Evolutionary conservation across 1,140 invertebrate genomes (phyloP).

Genomic region (Bathynomus jamesi): DNA sequence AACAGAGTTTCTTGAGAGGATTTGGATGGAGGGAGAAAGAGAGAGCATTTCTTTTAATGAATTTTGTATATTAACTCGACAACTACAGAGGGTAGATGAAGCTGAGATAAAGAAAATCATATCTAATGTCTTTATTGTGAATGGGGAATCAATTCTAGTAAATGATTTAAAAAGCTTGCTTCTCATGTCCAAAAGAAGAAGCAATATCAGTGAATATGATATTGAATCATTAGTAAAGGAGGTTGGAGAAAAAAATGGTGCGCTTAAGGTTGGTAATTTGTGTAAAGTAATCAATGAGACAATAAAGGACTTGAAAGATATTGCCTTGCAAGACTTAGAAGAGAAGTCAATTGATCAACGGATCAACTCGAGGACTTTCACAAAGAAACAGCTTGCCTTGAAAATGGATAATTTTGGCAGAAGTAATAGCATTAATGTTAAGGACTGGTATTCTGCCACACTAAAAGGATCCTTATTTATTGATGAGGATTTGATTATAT

Average conservation of each 20-base stretch:
- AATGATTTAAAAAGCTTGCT: slow-evolving; percentile 23
- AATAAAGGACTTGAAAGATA: slow-evolving; percentile 26
- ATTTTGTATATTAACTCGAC: slow-evolving; percentile 16
- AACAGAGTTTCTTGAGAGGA: slow-evolving; percentile 12
- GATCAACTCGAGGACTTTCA: slow-evolving; percentile 31
- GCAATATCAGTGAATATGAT: slow-evolving; percentile 22
- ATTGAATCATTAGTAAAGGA: slow-evolving; percentile 28
- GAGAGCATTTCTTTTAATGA: slow-evolving; percentile 20
- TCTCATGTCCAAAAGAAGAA: background rate
- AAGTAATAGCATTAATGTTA: slow-evolving; percentile 4
- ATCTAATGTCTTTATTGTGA: slow-evolving; percentile 25
- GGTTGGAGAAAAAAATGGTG: slow-evolving; percentile 15
- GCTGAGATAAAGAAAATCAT: slow-evolving; percentile 22
- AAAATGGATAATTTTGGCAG: no score
- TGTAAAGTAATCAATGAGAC: slow-evolving; percentile 28
- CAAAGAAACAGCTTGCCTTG: slow-evolving; percentile 17
- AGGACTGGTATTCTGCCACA: slow-evolving; percentile 20
- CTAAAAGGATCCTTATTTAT: slow-evolving; percentile 31
- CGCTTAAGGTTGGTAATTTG: slow-evolving; percentile 22
- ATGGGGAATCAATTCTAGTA: slow-evolving; percentile 19
- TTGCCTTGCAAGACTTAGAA: slow-evolving; percentile 29
- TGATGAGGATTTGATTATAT: slow-evolving; percentile 25
- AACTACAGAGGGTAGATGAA: slow-evolving; percentile 15
- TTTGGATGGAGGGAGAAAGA: slow-evolving; percentile 17
- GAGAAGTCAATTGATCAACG: slow-evolving; percentile 25